These are phyloP conservation scores for Dexiosoma caninum DNA, from an alignment of 2,888 invertebrate genomes.

Conservation along the genomic window DNA sequence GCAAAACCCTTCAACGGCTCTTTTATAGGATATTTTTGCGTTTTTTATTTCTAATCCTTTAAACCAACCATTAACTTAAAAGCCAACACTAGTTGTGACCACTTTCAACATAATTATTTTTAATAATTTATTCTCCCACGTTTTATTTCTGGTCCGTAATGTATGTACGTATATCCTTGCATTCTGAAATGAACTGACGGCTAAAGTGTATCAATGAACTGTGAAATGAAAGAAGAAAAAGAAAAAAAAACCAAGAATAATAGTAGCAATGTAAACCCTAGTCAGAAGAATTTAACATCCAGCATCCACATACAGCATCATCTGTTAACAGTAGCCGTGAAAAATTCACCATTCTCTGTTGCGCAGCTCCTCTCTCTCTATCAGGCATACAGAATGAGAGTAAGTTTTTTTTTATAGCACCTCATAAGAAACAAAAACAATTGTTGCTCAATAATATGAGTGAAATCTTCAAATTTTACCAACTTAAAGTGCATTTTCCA, in stretches of 20 bases:
- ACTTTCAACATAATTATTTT: neutral
- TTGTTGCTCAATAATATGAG: neutral
- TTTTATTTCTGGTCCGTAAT: conserved; percentile 29
- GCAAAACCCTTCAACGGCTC: neutral
- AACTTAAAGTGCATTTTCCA: no score
- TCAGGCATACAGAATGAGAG: neutral
- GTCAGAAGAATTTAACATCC: conserved; percentile 22
- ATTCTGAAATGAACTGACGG: conserved; percentile 55
- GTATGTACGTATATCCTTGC: conserved; percentile 58
- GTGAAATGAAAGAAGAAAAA: neutral
- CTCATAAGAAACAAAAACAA: neutral
- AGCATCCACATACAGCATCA: conserved; percentile 46
- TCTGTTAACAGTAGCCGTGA: neutral
- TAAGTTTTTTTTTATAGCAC: conserved; percentile 10
- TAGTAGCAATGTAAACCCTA: neutral
- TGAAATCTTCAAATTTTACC: neutral
- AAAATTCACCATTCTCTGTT: conserved; percentile 6
- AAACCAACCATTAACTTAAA: neutral
- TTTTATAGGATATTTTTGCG: neutral
- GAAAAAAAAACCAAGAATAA: neutral
- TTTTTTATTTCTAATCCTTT: neutral
- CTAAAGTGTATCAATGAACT: conserved; percentile 42
- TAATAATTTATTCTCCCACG: conserved; percentile 24
- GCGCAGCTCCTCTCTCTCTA: neutral
- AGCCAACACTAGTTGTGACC: neutral